Evolutionary conservation across 2,113 vertebrate genomes (phyloP).

Genomic region (Etheostoma cragini): DNA sequence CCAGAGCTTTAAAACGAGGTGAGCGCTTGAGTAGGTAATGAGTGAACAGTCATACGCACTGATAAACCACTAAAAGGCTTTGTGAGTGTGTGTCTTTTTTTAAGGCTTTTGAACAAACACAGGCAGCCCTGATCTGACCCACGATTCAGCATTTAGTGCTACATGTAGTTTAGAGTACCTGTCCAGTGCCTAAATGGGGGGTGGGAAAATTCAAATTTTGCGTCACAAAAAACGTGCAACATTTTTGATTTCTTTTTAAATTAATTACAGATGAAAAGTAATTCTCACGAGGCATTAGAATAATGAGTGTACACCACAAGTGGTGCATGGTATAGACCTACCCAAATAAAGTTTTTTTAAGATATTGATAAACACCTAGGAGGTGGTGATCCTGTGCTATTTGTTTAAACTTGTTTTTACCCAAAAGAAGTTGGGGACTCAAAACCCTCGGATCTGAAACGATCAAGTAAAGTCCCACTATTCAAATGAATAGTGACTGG

Average conservation of each 20-base stretch:
- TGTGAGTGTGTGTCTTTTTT: conserved; percentile 37
- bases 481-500: background rate
- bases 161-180: conserved; percentile 36
- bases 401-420: conserved; percentile 1
- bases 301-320: background rate
- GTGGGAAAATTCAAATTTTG: conserved; percentile 7
- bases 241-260: background rate
- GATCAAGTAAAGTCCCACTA: background rate
- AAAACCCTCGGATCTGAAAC: background rate
- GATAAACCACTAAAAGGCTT: conserved; percentile 44
- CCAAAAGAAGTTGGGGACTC: conserved; percentile 4
- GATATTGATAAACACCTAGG: background rate
- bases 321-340: background rate
- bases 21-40: conserved; percentile 19
- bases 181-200: conserved; percentile 11
- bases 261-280: background rate
- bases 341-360: background rate
- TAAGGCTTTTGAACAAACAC: conserved; percentile 64
- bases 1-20: conserved; percentile 9
- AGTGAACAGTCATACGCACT: conserved; percentile 45
- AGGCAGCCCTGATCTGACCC: conserved; percentile 27
- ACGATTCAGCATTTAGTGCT: conserved; percentile 27
- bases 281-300: conserved; percentile 8
- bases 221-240: background rate
- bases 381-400: background rate